Evolutionary conservation across 2,888 invertebrate species (phyloP), one percentile per base, ranked within the genome.

Genomic region (Choreutis nemorana): DNA sequence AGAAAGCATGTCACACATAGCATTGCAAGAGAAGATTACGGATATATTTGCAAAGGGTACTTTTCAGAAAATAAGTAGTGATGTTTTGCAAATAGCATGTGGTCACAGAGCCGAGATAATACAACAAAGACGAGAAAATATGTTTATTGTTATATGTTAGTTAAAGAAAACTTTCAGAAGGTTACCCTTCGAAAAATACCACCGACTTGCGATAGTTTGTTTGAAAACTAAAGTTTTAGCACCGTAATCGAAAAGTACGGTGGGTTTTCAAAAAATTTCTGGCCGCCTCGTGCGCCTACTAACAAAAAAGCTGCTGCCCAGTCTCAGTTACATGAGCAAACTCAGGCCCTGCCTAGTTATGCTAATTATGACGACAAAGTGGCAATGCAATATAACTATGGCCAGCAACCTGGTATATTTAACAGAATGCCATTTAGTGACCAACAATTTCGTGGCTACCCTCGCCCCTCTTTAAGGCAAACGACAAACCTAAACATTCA

Each of bases 81-180:
- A 18, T 18, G 18, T 18, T 18, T 18, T 31, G 2, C 31, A 31
- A 24, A 24, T 23, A 8, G 23, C 28, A 6, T 32, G 29, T 18
- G 34, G 34, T 4, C 21, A 26, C 14, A 23, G 29, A 29, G 16
- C 34, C 10, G 34, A 34, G 27, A 18, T 31, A 16, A 29, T 34
- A 10, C 23, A 34, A 7, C 15, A 28, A 24, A 24, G 29, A 23
- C 18, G 18, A 6, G 18, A 18, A 6, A 18, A 18, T 18, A 8
- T 18, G 5, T 18, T 18, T 6, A 5, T 5, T 18, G 8, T 6
- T 18, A n/a, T n/a, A n/a, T n/a, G n/a, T n/a, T n/a, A n/a, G 18
- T 18, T 8, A 18, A 18, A 18, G 18, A 18, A 6, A 18, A 18
- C 8, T 18, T 18, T 8, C 5, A 6, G 18, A 18, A 18, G 18